Percentiles rank a stretch among this genome's conserved stretches.
phyloP scores from a whole-genome alignment of 1,140 invertebrate species.

The Mycetomoellerius zeteki region DNA sequence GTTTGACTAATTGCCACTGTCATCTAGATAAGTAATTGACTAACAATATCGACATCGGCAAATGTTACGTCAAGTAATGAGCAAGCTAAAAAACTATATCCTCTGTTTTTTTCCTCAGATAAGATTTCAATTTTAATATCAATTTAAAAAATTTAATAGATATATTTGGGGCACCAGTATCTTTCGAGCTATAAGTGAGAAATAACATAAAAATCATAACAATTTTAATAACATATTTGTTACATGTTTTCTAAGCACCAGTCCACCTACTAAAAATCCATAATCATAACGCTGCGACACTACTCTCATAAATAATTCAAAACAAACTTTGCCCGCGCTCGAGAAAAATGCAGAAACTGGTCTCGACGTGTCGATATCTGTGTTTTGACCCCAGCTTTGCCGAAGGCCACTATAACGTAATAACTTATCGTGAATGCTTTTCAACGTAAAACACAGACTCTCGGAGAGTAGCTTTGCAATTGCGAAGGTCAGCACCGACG shows the following conservation, averaged over 20 bases:
- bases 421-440: slow-evolving; percentile 67
- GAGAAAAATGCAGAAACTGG: slow-evolving; percentile 61
- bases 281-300: slow-evolving; percentile 15
- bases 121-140: neutral
- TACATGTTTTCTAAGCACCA: neutral
- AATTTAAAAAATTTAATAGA: neutral
- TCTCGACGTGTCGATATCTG: slow-evolving; percentile 39
- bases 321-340: slow-evolving; percentile 35
- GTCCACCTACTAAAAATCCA: slow-evolving; percentile 43
- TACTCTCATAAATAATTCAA: slow-evolving; percentile 62
- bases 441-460: slow-evolving; percentile 47
- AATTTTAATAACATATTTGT: slow-evolving; percentile 25
- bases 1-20: slow-evolving; percentile 29
- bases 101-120: neutral
- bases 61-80: neutral
- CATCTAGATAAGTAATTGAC: slow-evolving; percentile 21
- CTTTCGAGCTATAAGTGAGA: neutral
- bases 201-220: neutral
- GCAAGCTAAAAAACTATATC: neutral
- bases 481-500: slow-evolving; percentile 53
- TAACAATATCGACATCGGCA: neutral
- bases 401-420: slow-evolving; percentile 62
- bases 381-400: slow-evolving; percentile 53
- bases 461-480: slow-evolving; percentile 22
- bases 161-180: neutral